Base-by-base conservation (phyloP, 2,113 vertebrate species). In the Aegithalos caudatus region DNA sequence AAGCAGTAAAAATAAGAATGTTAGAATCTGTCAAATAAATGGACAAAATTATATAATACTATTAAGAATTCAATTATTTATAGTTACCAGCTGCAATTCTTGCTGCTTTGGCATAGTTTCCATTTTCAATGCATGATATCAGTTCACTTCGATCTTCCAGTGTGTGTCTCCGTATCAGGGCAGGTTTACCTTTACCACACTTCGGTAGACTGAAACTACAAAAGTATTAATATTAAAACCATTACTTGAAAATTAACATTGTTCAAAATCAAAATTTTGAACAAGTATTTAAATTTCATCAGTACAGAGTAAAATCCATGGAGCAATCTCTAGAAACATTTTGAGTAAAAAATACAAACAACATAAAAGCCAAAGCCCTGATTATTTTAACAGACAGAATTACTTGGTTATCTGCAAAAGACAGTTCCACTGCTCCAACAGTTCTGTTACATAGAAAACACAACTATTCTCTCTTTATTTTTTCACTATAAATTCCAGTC, bases 51-150 rank as follows among this genome's bases (percentile, higher is more conserved):
- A 51, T 3, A 69, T 11, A 53, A 11, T 37, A 62, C 17, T 80
- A n/a, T 40, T 66, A 69, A 88, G 94, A 96, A 89, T 7, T 70
- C 27, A 77, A 67, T 65, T 57, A 60, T 76, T 76, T 76, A 45
- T 91, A 83, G 82, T 98, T 97, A 99, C 99, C 99, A 12, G 99
- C 99, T 40, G 99, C 99, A 48, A 99, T 99, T 82, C 99, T 97
- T 91, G 99, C 99, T 10, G 99, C 99, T 98, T 99, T 99, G 93
- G 99, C 99, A 67, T 99, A 99, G 96, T 99, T 99, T 53, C 99
- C 99, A 4, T 98, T 99, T 98, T 99, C 99, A 40, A 99, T 99
- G 83, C 99, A 99, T 58, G 99, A 99, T 73, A 99, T 99, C 54
- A 99, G 97, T 90, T 99, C 98, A 54, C 98, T 99, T 96, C 99